Evolutionary conservation across 1,140 invertebrate genomes (phyloP).

Genomic region (Hylaeus volcanicus): DNA sequence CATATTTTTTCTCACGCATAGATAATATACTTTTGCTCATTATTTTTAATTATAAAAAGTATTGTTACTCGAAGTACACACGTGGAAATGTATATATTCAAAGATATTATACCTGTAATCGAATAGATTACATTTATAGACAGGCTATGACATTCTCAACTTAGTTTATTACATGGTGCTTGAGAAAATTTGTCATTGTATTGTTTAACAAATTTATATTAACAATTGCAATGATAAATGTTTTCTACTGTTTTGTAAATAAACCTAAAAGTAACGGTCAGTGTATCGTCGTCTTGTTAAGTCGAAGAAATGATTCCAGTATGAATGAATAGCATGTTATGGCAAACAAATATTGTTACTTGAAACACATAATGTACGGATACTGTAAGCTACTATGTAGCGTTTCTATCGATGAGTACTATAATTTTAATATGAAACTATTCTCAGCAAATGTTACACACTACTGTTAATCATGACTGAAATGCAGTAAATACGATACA

Average conservation of each 20-base stretch:
- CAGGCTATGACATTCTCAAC: slow-evolving; percentile 45
- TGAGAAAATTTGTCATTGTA: slow-evolving; percentile 32
- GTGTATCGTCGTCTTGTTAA: not conserved
- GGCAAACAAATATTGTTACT: slow-evolving; percentile 20
- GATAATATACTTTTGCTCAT: slow-evolving; percentile 38
- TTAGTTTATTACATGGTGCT: slow-evolving; percentile 46
- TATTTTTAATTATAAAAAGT: slow-evolving; percentile 38
- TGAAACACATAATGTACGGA: slow-evolving; percentile 42
- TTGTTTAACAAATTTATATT: not conserved
- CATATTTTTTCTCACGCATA: not conserved
- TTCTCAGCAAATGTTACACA: slow-evolving; percentile 32
- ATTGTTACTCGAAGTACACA: slow-evolving; percentile 12
- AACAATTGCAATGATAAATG: slow-evolving; percentile 29
- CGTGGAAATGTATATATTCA: slow-evolving; percentile 45
- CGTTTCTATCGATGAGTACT: slow-evolving; percentile 47
- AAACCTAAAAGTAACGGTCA: slow-evolving; percentile 10
- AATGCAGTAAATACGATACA: slow-evolving; percentile 23
- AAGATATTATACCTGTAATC: slow-evolving; percentile 31
- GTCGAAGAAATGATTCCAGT: slow-evolving; percentile 11
- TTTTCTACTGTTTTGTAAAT: slow-evolving; percentile 40
- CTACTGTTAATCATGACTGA: slow-evolving; percentile 18
- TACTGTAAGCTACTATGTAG: slow-evolving; percentile 60
- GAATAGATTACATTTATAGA: slow-evolving; percentile 40
- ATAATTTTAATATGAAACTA: slow-evolving; percentile 59
- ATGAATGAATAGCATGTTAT: slow-evolving; percentile 3